Conservation (phyloP, 2,888 invertebrate species). For the Acleris sparsana region DNA sequence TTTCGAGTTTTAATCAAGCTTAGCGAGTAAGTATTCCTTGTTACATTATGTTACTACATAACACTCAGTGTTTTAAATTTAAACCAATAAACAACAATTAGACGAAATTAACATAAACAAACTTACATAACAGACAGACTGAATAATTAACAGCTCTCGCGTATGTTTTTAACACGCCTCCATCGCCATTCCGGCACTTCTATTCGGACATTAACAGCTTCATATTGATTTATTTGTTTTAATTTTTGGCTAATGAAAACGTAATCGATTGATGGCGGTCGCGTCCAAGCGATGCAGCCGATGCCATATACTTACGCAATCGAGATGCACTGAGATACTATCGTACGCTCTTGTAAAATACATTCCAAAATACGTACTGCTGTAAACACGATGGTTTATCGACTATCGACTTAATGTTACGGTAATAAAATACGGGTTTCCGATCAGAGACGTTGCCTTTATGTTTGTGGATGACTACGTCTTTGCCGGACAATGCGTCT, state of each 20-base stretch:
- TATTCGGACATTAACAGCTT: slow-evolving; percentile 33
- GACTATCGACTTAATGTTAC: slow-evolving; percentile 9
- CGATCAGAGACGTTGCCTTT: not conserved
- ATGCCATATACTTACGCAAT: slow-evolving; percentile 65
- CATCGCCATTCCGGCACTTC: slow-evolving; percentile 30
- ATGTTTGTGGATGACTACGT: slow-evolving; percentile 26
- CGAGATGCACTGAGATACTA: slow-evolving; percentile 62
- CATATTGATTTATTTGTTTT: slow-evolving; percentile 34
- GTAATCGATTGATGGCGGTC: slow-evolving; percentile 24
- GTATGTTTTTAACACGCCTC: slow-evolving; percentile 19
- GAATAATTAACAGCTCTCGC: slow-evolving; percentile 31
- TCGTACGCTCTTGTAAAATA: slow-evolving; percentile 46
- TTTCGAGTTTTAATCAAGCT: too few species aligned
- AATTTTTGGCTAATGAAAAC: slow-evolving; percentile 33
- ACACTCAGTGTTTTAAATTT: not conserved
- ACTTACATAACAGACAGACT: slow-evolving; percentile 28
- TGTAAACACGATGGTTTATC: not conserved
- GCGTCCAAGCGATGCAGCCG: slow-evolving; percentile 49
- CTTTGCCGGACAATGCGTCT: slow-evolving; percentile 41
- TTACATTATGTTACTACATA: too few species aligned
- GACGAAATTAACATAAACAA: slow-evolving; percentile 12
- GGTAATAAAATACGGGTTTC: not conserved
- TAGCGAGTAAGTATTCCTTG: too few species aligned
- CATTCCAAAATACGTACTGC: slow-evolving; percentile 38
- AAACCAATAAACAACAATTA: slow-evolving; percentile 13